Evolutionary conservation across 2,113 vertebrate species (phyloP), one percentile per base, ranked within the genome.

Genomic region (Pseudopodoces humilis): DNA sequence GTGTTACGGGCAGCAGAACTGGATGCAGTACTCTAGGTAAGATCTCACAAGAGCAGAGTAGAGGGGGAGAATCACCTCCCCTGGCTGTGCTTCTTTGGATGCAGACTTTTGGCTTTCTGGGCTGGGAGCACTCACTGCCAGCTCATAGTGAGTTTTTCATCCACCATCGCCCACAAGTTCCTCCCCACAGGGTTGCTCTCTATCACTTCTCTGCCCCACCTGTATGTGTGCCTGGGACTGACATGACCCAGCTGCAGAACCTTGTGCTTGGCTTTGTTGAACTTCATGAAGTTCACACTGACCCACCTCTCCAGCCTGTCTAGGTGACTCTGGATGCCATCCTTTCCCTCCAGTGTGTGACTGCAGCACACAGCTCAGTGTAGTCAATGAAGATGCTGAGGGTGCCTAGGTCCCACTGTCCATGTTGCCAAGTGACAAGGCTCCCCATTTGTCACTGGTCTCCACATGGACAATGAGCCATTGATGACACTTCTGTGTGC

Each of bases 401-500:
- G 35, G 23, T 68, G n/a, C 64, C 28, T 27, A 47, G 17, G 44
- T n/a, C 10, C 52, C n/a, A 33, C 17, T 59, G 53, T 59, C 35
- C 35, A 7, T 30, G 44, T 28, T 41, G 30, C 53, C 9, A 3
- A 22, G 62, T 56, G n/a, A 58, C 0, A 0, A 69, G 64, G 7
- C 14, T 58, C 35, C 78, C 7, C n/a, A 21, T 50, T 31, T 1
- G 0, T 56, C n/a, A 21, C 52, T 39, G 23, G 19, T 23, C 18
- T 69, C 43, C 79, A 15, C 0, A 0, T 23, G 65, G 53, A 19
- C 44, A 49, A 49, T 50, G 19, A 41, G 35, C 30, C 0, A 0
- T n/a, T n/a, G 19, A 28, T 41, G 23, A 15, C 37, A 69, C 23
- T 30, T 41, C 53, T 50, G 35, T 1, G 0, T 49, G 79, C 3